These are phyloP conservation scores for Nomada fabriciana DNA, from an alignment of 2,888 invertebrate species.

Conservation along the genomic window DNA sequence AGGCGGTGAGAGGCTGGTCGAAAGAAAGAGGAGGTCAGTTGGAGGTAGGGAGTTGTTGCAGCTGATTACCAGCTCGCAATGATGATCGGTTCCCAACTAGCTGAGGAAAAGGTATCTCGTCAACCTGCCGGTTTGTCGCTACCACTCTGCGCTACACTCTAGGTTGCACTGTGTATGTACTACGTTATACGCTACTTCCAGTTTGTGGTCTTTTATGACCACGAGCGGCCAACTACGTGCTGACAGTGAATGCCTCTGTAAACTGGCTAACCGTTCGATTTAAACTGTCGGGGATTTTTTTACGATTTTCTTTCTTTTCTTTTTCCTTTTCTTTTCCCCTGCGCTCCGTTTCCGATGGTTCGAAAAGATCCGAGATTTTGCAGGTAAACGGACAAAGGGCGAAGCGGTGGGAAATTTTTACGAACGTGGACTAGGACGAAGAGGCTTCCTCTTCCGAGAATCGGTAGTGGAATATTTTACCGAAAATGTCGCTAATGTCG, in stretches of 20 bases:
- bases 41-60: constrained; percentile 59
- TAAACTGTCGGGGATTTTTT: constrained; percentile 46
- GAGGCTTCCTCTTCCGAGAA: too few relatives aligned
- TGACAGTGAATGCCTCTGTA: constrained; percentile 69
- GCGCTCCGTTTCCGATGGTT: constrained; percentile 67
- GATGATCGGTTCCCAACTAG: constrained; percentile 73
- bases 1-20: constrained; percentile 37
- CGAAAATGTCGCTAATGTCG: too few relatives aligned
- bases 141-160: constrained; percentile 36
- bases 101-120: constrained; percentile 58
- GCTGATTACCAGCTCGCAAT: constrained; percentile 75
- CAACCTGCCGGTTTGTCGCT: constrained; percentile 67
- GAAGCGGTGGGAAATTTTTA: neutral
- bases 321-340: constrained; percentile 62
- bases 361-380: constrained; percentile 77
- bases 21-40: constrained; percentile 33
- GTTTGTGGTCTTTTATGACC: constrained; percentile 63
- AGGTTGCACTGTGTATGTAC: neutral
- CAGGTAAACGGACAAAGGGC: constrained; percentile 3
- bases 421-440: too few relatives aligned
- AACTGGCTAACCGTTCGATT: constrained; percentile 61
- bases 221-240: constrained; percentile 54
- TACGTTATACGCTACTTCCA: constrained; percentile 21
- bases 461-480: too few relatives aligned
- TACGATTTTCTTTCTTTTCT: constrained; percentile 37